Conservation (phyloP, 1,140 invertebrate genomes). For the Sycobia sp. region DNA sequence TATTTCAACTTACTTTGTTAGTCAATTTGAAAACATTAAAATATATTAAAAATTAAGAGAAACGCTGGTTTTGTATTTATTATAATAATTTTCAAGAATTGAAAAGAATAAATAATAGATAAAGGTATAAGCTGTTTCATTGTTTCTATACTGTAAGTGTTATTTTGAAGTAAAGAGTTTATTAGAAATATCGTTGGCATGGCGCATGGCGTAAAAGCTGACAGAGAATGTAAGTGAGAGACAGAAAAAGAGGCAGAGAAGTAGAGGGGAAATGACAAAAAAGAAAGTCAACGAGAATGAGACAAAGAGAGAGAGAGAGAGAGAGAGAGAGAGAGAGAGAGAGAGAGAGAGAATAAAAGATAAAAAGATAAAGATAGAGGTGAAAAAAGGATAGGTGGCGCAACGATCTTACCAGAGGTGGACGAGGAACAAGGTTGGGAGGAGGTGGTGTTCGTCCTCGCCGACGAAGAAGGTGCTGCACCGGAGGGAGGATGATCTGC, state of each 20-base stretch:
- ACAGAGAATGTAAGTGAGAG: slow-evolving; percentile 23
- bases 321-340: slow-evolving; percentile 28
- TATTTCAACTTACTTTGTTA: too few relatives aligned
- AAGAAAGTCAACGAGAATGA: slow-evolving; percentile 34
- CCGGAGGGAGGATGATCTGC: slow-evolving; percentile 56
- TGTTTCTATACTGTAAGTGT: neutral
- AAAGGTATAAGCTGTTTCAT: too few relatives aligned
- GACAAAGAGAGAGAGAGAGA: neutral
- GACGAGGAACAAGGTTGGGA: slow-evolving; percentile 65
- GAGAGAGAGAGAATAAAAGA: slow-evolving; percentile 29
- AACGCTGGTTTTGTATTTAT: too few relatives aligned
- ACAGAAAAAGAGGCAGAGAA: slow-evolving; percentile 6
- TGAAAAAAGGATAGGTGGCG: slow-evolving; percentile 7
- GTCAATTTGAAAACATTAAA: too few relatives aligned
- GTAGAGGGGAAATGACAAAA: slow-evolving; percentile 20
- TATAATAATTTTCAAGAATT: too few relatives aligned
- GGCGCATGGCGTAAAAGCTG: neutral
- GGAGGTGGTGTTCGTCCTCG: slow-evolving; percentile 62
- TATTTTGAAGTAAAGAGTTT: neutral
- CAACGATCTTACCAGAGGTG: slow-evolving; percentile 67
- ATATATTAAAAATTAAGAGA: too few relatives aligned
- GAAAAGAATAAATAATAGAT: too few relatives aligned
- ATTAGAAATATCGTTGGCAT: neutral
- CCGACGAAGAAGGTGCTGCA: slow-evolving; percentile 52
- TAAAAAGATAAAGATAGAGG: neutral